Percentiles rank a stretch among this genome's conserved stretches.
Conservation (phyloP, 2,113 vertebrate species). For the Pygoscelis antarcticus region DNA sequence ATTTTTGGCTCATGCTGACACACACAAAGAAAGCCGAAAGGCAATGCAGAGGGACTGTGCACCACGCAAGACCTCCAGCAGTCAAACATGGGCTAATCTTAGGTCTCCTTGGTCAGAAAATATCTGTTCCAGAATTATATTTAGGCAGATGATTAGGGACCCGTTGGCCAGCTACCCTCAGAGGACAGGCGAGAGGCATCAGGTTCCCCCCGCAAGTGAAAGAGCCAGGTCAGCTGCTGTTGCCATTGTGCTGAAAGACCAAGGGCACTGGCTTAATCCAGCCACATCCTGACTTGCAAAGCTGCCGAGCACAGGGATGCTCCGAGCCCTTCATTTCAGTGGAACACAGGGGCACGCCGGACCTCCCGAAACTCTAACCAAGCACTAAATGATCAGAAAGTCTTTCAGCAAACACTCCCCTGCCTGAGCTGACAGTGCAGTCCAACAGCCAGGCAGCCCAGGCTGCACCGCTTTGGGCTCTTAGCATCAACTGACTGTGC, state of each 20-base stretch:
- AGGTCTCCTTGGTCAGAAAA: slow-evolving; percentile 15
- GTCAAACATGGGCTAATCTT: slow-evolving; percentile 28
- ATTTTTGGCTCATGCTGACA: background rate
- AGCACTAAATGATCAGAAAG: background rate
- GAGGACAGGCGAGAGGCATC: background rate
- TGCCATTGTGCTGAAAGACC: background rate
- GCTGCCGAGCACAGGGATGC: background rate
- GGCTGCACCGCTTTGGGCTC: background rate
- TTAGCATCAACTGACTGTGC: background rate
- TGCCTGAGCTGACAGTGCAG: background rate
- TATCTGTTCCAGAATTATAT: slow-evolving; percentile 38
- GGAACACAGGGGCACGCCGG: background rate
- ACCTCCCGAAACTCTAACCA: background rate
- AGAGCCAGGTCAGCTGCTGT: background rate
- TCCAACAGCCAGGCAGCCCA: background rate
- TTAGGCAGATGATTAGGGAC: slow-evolving; percentile 29
- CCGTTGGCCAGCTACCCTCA: background rate
- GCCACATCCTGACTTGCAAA: background rate
- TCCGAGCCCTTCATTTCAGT: background rate
- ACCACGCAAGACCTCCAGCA: background rate
- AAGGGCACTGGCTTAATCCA: background rate
- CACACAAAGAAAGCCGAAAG: background rate
- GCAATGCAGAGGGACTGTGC: background rate
- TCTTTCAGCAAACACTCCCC: background rate
- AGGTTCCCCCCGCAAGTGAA: background rate